Base-by-base conservation (phyloP, 2,888 invertebrate genomes). In the Halictus quadricinctus region DNA sequence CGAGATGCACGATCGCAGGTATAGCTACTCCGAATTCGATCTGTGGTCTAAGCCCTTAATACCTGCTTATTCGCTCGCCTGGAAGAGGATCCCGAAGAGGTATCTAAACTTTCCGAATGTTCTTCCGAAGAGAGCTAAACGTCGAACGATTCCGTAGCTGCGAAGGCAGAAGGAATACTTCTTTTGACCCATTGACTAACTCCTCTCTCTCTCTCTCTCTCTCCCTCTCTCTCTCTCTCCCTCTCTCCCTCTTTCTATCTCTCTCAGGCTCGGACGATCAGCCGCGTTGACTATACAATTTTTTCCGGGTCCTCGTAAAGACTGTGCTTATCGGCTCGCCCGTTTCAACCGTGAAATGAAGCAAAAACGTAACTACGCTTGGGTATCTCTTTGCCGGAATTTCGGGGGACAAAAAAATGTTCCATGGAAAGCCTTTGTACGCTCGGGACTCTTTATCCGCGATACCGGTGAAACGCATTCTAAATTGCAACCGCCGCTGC, bases 31-130 rank as follows among this genome's bases (percentile, higher is more conserved):
- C 89, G 88, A 89, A 90, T 90, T 90, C 90, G 90, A 90, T 90
- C 90, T 90, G 89, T 85, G 87, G 90, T 89, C 90, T 92, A 91
- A 92, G 92, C 91, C 92, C 88, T 92, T 92, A 92, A 93, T 92
- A 90, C 93, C 92, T 91, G 91, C 93, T 92, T 92, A 93, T 92
- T 93, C 91, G 89, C 88, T 88, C 90, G 87, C 83, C 88, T 84
- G 87, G 88, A 90, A 90, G 88, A 90, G 88, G 89, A 89, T 90
- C 89, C 87, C 89, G 86, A 80, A 89, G 89, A 88, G 89, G 91
- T 91, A 92, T 91, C 91, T 91, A 92, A 92, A 92, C 90, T 92
- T 92, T 89, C 87, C 90, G 90, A 91, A 91, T 89, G 90, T 88
- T 89, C 89, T 89, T 78, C 80, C 79, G 79, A 87, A 87, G 87